Evolutionary conservation across 1,140 invertebrate genomes (phyloP).

Genomic region (Homarus americanus): DNA sequence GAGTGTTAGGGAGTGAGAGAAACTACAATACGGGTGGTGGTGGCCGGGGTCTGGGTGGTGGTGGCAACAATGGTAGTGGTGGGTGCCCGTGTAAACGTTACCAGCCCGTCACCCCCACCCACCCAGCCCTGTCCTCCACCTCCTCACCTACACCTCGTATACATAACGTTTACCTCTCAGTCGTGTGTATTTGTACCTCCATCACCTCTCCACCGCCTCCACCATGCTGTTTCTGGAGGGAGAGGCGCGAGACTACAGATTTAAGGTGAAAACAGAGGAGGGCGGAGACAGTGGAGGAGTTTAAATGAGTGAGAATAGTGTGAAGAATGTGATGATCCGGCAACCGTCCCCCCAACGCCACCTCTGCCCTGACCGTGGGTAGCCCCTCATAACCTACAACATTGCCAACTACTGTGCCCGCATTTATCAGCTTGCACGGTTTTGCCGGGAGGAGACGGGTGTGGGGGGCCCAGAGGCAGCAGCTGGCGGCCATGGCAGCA

Average conservation of each 20-base stretch:
- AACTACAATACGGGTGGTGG: too few species aligned
- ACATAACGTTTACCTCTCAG: too few species aligned
- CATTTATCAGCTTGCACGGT: not conserved
- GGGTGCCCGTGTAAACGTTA: not conserved
- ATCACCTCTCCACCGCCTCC: not conserved
- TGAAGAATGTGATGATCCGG: conserved; percentile 29
- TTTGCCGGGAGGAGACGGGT: not conserved
- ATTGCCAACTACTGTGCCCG: not conserved
- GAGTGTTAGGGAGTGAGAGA: too few species aligned
- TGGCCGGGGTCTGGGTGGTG: too few species aligned
- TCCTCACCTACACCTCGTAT: not conserved
- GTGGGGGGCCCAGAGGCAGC: not conserved
- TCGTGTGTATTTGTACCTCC: not conserved
- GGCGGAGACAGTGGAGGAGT: not conserved
- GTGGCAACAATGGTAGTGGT: too few species aligned
- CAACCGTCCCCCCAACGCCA: not conserved
- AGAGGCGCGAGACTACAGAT: not conserved
- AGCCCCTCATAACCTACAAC: not conserved
- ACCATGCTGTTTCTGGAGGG: not conserved
- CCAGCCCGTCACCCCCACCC: not conserved
- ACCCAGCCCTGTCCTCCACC: not conserved
- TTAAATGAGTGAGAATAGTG: conserved; percentile 5
- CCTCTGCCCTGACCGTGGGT: conserved; percentile 18
- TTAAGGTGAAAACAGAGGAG: not conserved
- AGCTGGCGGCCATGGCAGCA: not conserved